These are phyloP conservation scores for Cheilosia grossa DNA, from an alignment of 2,888 invertebrate species.

Conservation along the genomic window DNA sequence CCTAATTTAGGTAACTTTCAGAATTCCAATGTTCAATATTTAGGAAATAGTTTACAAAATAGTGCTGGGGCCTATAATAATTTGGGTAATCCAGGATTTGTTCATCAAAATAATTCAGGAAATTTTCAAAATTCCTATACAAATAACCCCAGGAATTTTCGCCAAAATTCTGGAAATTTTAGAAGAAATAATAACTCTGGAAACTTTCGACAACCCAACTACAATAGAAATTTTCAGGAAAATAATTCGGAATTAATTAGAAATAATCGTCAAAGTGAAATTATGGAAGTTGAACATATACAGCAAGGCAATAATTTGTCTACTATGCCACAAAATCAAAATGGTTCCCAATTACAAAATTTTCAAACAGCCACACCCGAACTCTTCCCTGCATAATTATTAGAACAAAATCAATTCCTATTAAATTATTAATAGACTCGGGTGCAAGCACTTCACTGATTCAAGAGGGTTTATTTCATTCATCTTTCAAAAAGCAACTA, in stretches of 20 bases:
- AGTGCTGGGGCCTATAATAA: background rate
- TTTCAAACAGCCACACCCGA: conserved; percentile 11
- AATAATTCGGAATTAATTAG: background rate
- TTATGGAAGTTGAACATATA: conserved; percentile 15
- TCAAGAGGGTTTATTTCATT: conserved; percentile 4
- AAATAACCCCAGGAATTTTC: too few relatives aligned
- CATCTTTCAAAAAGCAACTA: conserved; percentile 9
- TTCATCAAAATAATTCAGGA: background rate
- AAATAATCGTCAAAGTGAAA: background rate
- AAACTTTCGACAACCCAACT: too few relatives aligned
- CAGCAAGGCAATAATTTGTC: conserved; percentile 7
- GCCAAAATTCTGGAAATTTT: too few relatives aligned
- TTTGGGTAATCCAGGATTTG: background rate
- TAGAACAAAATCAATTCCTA: conserved; percentile 1
- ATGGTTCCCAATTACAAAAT: background rate
- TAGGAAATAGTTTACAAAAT: conserved; percentile 16
- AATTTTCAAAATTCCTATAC: background rate
- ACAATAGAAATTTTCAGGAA: too few relatives aligned
- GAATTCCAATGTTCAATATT: conserved; percentile 9
- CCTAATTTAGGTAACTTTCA: conserved; percentile 22
- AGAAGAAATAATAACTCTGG: too few relatives aligned
- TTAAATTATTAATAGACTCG: conserved; percentile 23
- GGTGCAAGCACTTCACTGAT: background rate
- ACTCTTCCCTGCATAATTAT: conserved; percentile 33
- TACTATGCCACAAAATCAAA: conserved; percentile 1